phyloP scores from a whole-genome alignment of 2,797 vertebrate genomes.

The Chrosomus eos region DNA sequence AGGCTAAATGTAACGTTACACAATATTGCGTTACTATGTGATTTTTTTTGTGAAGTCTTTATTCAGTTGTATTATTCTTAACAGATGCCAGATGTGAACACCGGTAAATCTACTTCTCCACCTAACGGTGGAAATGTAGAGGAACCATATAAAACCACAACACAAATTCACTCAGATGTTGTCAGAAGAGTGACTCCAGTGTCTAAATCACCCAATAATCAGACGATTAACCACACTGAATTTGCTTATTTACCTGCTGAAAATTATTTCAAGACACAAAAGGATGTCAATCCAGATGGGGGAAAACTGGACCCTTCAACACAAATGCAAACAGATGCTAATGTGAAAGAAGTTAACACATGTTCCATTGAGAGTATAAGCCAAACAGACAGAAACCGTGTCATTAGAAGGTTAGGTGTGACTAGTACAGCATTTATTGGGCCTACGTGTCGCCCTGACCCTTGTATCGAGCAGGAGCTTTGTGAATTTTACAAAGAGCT shows the following conservation, averaged over 20 bases:
- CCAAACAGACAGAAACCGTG: slow-evolving; percentile 56
- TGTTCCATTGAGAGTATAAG: neutral
- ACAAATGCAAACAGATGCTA: neutral
- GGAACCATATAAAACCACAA: neutral
- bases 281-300: neutral
- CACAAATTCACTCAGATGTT: neutral
- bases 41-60: neutral
- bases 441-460: slow-evolving; percentile 66
- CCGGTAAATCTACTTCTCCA: slow-evolving; percentile 49
- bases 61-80: slow-evolving; percentile 15
- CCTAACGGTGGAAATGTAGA: slow-evolving; percentile 50
- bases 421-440: slow-evolving; percentile 79
- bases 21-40: neutral
- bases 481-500: slow-evolving; percentile 81
- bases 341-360: neutral
- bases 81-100: slow-evolving; percentile 60
- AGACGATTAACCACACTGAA: neutral
- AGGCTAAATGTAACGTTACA: too few relatives aligned
- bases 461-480: slow-evolving; percentile 72
- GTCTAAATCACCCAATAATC: neutral
- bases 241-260: neutral
- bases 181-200: neutral
- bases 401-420: slow-evolving; percentile 69
- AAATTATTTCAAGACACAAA: neutral
- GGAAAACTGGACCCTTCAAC: slow-evolving; percentile 3